These are phyloP conservation scores for Holcopasites calliopsidis DNA, from an alignment of 1,140 invertebrate genomes.

Conservation along the genomic window DNA sequence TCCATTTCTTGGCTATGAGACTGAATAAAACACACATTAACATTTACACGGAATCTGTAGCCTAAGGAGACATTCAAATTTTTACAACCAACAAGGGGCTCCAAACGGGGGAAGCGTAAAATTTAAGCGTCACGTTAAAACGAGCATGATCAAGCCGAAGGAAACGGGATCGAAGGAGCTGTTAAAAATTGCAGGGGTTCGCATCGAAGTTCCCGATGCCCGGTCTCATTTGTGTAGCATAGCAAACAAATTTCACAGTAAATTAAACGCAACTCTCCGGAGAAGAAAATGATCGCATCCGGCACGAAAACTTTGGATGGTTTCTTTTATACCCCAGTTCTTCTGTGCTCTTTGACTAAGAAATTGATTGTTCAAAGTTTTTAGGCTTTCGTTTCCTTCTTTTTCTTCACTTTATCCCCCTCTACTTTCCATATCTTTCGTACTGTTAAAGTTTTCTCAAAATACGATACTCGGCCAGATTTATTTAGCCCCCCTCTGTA, in stretches of 20 bases:
- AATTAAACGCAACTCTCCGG: conserved; percentile 9
- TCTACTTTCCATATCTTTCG: no score
- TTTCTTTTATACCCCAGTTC: background rate
- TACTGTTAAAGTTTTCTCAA: background rate
- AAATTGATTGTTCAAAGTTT: conserved; percentile 14
- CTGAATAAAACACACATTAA: no score
- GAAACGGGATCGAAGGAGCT: background rate
- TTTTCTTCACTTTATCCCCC: no score
- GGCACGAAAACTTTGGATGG: conserved; percentile 4
- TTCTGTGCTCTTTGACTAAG: background rate
- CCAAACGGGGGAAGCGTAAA: no score
- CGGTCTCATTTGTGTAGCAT: background rate
- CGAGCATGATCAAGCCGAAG: background rate
- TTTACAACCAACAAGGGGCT: no score
- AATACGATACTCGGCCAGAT: background rate
- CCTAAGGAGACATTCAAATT: no score
- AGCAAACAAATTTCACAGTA: conserved; percentile 13
- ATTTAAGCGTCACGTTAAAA: no score
- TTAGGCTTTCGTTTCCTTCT: background rate
- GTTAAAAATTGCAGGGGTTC: background rate
- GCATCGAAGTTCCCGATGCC: background rate
- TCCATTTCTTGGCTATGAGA: no score
- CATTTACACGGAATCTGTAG: no score
- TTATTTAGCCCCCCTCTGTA: background rate
- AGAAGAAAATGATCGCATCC: background rate